Percentiles rank a stretch among this genome's conserved stretches.
Evolutionary conservation across 1,140 invertebrate genomes (phyloP).

Genomic region (Oscheius sp.): DNA sequence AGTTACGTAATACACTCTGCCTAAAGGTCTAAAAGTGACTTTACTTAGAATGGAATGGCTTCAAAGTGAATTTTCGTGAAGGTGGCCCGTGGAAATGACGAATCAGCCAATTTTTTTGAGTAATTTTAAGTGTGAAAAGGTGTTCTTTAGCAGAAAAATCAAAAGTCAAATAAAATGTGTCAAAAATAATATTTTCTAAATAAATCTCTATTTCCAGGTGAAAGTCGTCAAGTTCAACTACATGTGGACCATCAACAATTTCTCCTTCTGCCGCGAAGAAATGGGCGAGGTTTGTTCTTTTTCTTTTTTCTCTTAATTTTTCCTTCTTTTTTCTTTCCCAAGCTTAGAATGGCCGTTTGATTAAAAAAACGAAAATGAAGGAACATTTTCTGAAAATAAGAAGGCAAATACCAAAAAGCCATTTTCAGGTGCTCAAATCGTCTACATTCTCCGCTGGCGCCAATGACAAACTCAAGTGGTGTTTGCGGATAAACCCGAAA

Average conservation of each 20-base stretch:
- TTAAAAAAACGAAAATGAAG: too few relatives aligned
- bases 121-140: too few relatives aligned
- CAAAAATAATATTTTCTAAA: not conserved
- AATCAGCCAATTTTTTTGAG: too few relatives aligned
- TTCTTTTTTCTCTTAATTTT: not conserved
- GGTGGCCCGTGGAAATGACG: too few relatives aligned
- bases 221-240: conserved; percentile 99
- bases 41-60: too few relatives aligned
- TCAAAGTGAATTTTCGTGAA: too few relatives aligned
- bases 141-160: conserved; percentile 44
- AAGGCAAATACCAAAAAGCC: not conserved
- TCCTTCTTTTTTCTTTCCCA: too few relatives aligned
- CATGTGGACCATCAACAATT: conserved; percentile 99
- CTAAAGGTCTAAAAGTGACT: too few relatives aligned
- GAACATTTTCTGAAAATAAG: not conserved
- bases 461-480: conserved; percentile 99
- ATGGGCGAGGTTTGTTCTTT: conserved; percentile 34
- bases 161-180: conserved; percentile 44
- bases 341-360: too few relatives aligned
- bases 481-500: conserved; percentile 97
- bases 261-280: conserved; percentile 84
- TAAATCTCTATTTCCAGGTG: conserved; percentile 71
- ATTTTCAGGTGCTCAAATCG: conserved; percentile 81
- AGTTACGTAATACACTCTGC: too few relatives aligned
- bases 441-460: conserved; percentile 97